phyloP scores from a whole-genome alignment of 2,888 invertebrate genomes.

The Stenurella melanura region DNA sequence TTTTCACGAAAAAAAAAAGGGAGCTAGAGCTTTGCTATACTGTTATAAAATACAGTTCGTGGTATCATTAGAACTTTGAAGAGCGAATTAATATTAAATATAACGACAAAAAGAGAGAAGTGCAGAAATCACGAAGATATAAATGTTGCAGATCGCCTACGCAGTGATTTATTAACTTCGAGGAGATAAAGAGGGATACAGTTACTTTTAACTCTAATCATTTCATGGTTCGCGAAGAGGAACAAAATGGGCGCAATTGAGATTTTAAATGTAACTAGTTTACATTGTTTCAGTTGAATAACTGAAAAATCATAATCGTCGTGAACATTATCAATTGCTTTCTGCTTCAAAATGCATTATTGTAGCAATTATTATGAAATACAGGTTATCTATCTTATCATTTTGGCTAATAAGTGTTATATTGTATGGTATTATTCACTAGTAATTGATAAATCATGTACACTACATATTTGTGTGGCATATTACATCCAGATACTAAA shows the following conservation, averaged over 20 bases:
- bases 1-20: constrained; percentile 8
- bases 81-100: constrained; percentile 16
- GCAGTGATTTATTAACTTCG: constrained; percentile 48
- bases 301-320: too few species aligned
- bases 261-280: too few species aligned
- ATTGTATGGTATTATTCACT: too few species aligned
- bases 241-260: background rate
- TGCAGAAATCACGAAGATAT: constrained; percentile 46
- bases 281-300: too few species aligned
- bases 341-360: too few species aligned
- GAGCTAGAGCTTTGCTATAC: background rate
- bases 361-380: too few species aligned
- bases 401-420: too few species aligned
- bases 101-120: constrained; percentile 40
- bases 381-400: too few species aligned
- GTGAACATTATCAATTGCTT: too few species aligned
- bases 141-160: constrained; percentile 48
- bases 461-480: too few species aligned
- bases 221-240: background rate
- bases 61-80: constrained; percentile 11
- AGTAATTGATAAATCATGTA: too few species aligned
- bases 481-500: too few species aligned
- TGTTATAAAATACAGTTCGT: constrained; percentile 16
- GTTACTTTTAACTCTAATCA: constrained; percentile 5
- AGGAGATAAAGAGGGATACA: constrained; percentile 21